Evolutionary conservation across 2,113 vertebrate genomes (phyloP).

Genomic region (Dryoscopus gambensis): DNA sequence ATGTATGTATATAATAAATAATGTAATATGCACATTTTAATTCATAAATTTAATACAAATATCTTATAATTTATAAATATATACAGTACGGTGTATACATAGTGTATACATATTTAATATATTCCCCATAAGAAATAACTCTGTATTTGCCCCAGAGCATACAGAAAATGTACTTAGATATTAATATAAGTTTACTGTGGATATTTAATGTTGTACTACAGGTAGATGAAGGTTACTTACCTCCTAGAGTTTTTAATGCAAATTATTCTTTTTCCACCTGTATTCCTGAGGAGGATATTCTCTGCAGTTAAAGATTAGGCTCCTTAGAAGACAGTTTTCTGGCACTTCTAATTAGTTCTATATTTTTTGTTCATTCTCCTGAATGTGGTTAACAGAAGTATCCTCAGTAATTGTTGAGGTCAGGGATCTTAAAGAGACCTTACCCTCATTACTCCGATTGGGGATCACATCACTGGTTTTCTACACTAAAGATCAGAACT

Average conservation of each 20-base stretch:
- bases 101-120: background rate
- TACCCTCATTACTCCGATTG: background rate
- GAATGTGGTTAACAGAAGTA: background rate
- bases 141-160: background rate
- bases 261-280: background rate
- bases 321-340: background rate
- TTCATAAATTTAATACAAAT: background rate
- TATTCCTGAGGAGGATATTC: background rate
- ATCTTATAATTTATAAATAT: background rate
- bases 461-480: background rate
- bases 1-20: background rate
- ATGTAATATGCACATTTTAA: background rate
- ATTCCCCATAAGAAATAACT: rapidly evolving
- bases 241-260: background rate
- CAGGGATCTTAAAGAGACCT: background rate
- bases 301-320: background rate
- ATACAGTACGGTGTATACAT: too few relatives aligned
- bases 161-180: background rate
- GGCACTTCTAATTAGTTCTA: background rate
- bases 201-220: background rate
- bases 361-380: background rate
- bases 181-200: background rate
- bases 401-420: background rate
- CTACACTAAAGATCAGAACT: background rate
- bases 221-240: rapidly evolving